phyloP scores from a whole-genome alignment of 2,888 invertebrate genomes.

The Epicampocera succincta region DNA sequence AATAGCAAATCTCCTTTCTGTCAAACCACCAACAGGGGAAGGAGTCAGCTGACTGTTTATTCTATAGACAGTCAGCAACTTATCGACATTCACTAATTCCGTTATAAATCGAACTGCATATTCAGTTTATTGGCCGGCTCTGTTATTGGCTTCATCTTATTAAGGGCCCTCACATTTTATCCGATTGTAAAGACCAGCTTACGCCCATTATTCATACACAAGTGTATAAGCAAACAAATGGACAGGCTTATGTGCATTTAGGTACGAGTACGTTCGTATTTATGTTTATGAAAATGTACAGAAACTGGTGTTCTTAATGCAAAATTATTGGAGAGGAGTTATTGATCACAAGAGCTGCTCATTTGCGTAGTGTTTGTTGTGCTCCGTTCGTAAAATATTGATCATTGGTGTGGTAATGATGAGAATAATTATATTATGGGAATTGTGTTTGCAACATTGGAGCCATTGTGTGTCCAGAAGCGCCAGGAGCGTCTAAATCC shows the following conservation, averaged over 20 bases:
- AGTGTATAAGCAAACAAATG: too few relatives aligned
- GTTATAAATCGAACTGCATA: too few relatives aligned
- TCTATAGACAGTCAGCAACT: too few relatives aligned
- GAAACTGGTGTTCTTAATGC: slow-evolving; percentile 13
- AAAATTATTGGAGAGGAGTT: neutral
- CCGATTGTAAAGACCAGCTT: slow-evolving; percentile 12
- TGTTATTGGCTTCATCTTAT: slow-evolving; percentile 49
- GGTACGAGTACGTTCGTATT: too few relatives aligned
- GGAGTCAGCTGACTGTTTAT: too few relatives aligned
- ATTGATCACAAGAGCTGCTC: slow-evolving; percentile 20
- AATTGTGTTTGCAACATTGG: slow-evolving; percentile 56
- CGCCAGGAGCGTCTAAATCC: slow-evolving; percentile 73
- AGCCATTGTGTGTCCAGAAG: slow-evolving; percentile 69
- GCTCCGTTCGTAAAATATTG: slow-evolving; percentile 30
- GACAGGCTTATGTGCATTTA: too few relatives aligned
- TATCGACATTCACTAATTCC: too few relatives aligned
- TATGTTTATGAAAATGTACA: slow-evolving; percentile 4
- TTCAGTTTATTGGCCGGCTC: slow-evolving; percentile 5
- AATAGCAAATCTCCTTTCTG: too few relatives aligned
- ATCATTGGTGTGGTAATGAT: slow-evolving; percentile 67
- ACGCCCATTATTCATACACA: slow-evolving; percentile 10
- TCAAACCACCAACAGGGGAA: too few relatives aligned
- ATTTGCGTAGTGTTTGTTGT: neutral
- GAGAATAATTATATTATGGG: slow-evolving; percentile 65
- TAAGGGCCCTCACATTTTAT: slow-evolving; percentile 51